A percentile compares a stretch with the other conserved stretches of the same genome.
phyloP scores from a whole-genome alignment of 2,797 vertebrate species.

The Paratrypauchen microcephalus region DNA sequence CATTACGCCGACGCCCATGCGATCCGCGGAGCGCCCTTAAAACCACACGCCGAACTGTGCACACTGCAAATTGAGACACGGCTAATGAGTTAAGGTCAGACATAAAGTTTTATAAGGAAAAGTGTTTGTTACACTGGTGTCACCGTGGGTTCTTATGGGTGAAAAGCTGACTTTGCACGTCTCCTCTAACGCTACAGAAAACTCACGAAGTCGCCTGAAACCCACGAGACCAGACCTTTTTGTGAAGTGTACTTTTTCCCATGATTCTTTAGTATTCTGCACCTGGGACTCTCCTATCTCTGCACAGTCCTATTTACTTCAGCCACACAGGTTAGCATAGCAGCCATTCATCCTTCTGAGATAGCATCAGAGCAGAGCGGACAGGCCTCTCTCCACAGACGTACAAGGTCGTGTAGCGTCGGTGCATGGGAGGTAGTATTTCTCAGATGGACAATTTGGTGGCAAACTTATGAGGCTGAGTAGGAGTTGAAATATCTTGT shows the following conservation, averaged over 20 bases:
- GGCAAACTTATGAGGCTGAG: constrained; percentile 48
- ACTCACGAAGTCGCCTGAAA: background rate
- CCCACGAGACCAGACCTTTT: background rate
- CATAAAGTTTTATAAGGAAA: too few relatives aligned
- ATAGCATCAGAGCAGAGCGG: constrained; percentile 54
- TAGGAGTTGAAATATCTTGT: constrained; percentile 60
- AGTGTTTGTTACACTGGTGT: too few relatives aligned
- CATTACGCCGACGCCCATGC: too few relatives aligned
- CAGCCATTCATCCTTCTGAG: constrained; percentile 61
- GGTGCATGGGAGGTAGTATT: constrained; percentile 20
- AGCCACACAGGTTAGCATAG: constrained; percentile 44
- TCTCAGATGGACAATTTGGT: constrained; percentile 60
- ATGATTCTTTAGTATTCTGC: constrained; percentile 51
- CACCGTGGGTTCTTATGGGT: too few relatives aligned
- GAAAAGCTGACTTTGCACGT: too few relatives aligned
- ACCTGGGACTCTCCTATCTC: constrained; percentile 48
- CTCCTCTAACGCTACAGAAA: background rate
- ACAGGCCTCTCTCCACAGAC: constrained; percentile 33
- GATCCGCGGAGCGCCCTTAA: too few relatives aligned
- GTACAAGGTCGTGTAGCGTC: constrained; percentile 8
- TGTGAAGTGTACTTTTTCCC: constrained; percentile 41
- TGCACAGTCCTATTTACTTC: constrained; percentile 49
- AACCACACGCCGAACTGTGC: too few relatives aligned
- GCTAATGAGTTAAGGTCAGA: too few relatives aligned
- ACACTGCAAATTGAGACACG: too few relatives aligned